Base-by-base conservation (phyloP, 2,888 invertebrate genomes). In the Macrosoma leucophasiata region DNA sequence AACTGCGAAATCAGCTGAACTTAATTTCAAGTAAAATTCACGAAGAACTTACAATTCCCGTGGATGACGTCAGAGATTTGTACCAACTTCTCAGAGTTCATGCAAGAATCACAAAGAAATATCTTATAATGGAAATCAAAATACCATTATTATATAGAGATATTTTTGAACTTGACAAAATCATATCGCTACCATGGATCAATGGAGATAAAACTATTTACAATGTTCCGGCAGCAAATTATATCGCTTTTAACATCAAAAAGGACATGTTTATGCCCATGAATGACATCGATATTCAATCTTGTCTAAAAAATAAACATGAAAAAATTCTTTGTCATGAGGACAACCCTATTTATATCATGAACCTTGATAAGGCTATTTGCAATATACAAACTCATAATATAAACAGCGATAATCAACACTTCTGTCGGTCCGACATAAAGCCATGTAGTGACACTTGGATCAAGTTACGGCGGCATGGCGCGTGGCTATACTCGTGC, bases 61-160 rank as follows among this genome's bases (percentile, higher is more conserved):
- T n/a, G n/a, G 38, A 39, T n/a, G 9, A 39, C 23, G 17, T 34
- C 6, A 17, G 10, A 19, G 28, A 34, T 23, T 17, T 39, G 18
- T 39, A 34, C 17, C 17, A 28, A 27, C 13, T 39, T 11, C 12
- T 39, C 4, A 26, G 27, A 17, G 15, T 39, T 13, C 13, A 23
- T 7, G 23, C 30, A 23, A 29, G 19, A 8, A 13, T 34, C 2
- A 18, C 19, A n/a, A 10, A 20, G 13, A 20, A 19, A 10, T 37
- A 28, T 25, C 12, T 37, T 10, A 29, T 38, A 17, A 35, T 35
- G 19, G 35, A 39, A 6, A 32, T 35, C 7, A 39, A 28, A 12
- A 29, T 39, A 17, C 32, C 33, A 15, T 17, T 39, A 7, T 9
- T 35, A 11, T 29, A 23, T 12, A 29, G 17, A 23, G 33, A 39